phyloP scores from a whole-genome alignment of 1,140 invertebrate species.

The Neodiprion lecontei region DNA sequence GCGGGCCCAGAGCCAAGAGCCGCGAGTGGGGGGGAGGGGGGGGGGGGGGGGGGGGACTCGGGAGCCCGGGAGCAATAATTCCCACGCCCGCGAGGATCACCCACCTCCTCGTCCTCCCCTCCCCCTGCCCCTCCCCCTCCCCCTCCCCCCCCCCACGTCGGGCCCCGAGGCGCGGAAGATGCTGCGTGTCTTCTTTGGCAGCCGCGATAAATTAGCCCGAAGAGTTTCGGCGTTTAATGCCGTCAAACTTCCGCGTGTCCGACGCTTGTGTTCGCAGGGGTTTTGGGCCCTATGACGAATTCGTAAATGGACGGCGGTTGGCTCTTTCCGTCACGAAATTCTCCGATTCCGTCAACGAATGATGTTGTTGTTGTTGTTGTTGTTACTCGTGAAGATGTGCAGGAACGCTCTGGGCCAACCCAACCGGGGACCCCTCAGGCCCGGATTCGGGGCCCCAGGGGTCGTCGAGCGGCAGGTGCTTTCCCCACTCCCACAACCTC shows the following conservation, averaged over 20 bases:
- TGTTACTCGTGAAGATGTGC: background rate
- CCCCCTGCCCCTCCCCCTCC: background rate
- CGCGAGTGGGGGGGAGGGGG: background rate
- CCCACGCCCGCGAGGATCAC: slow-evolving; percentile 5
- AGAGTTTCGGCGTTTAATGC: background rate
- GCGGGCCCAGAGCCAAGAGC: slow-evolving; percentile 1
- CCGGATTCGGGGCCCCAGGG: slow-evolving; percentile 30
- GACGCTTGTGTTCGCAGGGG: too few species aligned
- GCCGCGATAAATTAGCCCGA: background rate
- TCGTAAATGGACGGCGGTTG: too few species aligned
- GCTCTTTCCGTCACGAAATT: slow-evolving; percentile 17
- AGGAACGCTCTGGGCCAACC: background rate
- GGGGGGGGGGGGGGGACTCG: background rate
- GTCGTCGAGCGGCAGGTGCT: slow-evolving; percentile 8
- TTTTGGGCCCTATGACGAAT: too few species aligned
- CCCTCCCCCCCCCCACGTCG: slow-evolving; percentile 6
- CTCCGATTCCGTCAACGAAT: too few species aligned
- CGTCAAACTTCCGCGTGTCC: slow-evolving; percentile 19
- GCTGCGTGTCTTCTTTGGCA: background rate
- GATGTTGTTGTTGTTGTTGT: background rate
- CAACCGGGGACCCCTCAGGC: background rate
- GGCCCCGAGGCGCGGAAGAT: background rate
- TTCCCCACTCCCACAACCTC: background rate
- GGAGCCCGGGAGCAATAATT: background rate
- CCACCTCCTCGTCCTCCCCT: background rate